A percentile compares a stretch with the other conserved stretches of the same genome.
phyloP scores from a whole-genome alignment of 2,797 vertebrate species.

The Hephaestus fuliginosus region DNA sequence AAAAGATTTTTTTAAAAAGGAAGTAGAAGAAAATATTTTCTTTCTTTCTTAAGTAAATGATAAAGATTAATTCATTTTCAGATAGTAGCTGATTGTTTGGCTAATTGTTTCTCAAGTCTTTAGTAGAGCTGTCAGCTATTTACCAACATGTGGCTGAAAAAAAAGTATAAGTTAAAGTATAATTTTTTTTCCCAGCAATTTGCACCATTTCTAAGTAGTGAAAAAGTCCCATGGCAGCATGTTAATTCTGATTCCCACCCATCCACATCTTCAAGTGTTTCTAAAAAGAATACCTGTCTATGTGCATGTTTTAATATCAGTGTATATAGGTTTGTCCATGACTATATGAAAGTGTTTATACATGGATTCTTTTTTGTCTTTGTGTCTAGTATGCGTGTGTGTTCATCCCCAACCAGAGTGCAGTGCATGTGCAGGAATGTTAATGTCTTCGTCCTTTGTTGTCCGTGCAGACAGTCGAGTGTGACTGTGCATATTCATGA shows the following conservation, averaged over 20 bases:
- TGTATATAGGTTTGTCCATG: conserved; percentile 5
- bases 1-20: too few species aligned
- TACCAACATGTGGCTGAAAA: not conserved
- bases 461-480: conserved; percentile 72
- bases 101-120: not conserved
- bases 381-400: conserved; percentile 42
- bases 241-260: not conserved
- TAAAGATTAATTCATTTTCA: not conserved
- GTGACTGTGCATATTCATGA: conserved; percentile 85
- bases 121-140: not conserved
- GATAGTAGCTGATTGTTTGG: not conserved
- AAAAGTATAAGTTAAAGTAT: too few species aligned
- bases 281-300: not conserved
- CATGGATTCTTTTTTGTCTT: not conserved
- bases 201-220: not conserved
- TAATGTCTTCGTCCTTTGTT: conserved; percentile 82
- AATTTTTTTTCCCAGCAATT: not conserved
- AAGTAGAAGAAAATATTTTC: too few species aligned
- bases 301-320: not conserved
- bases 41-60: not conserved
- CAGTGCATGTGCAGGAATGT: conserved; percentile 79
- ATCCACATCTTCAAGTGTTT: not conserved
- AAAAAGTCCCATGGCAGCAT: not conserved
- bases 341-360: not conserved
- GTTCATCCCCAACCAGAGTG: conserved; percentile 59